Percentiles rank a stretch among this genome's conserved stretches.
phyloP scores from a whole-genome alignment of 2,888 invertebrate genomes.

The Pterostichus niger region DNA sequence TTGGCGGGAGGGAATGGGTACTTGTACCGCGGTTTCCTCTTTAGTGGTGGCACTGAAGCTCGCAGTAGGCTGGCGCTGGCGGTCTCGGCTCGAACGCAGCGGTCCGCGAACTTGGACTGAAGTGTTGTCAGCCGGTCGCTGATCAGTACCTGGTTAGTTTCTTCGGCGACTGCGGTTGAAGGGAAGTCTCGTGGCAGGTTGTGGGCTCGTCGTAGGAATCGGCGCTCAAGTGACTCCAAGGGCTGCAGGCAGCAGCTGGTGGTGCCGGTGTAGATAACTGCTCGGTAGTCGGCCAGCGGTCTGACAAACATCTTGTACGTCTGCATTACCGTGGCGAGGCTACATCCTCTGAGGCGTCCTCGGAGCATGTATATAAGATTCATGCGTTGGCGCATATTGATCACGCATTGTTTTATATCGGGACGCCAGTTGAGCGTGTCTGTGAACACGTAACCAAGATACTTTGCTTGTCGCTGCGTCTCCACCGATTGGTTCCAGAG shows the following conservation, averaged over 20 bases:
- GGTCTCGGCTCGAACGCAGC: too few species aligned
- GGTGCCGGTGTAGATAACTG: not conserved
- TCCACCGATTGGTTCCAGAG: not conserved
- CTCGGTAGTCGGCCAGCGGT: not conserved
- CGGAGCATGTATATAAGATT: too few species aligned
- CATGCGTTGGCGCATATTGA: not conserved
- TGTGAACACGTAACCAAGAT: not conserved
- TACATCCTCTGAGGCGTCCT: not conserved
- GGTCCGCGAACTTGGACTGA: too few species aligned
- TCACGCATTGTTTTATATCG: not conserved
- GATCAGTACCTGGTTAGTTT: too few species aligned
- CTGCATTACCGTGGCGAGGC: not conserved
- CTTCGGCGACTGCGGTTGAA: too few species aligned
- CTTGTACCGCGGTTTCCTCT: too few species aligned
- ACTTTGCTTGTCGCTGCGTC: too few species aligned
- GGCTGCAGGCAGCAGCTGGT: too few species aligned
- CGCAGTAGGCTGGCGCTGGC: too few species aligned
- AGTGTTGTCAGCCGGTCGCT: too few species aligned
- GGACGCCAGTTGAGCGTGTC: not conserved
- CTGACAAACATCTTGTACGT: slow-evolving; percentile 12
- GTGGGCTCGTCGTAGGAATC: not conserved
- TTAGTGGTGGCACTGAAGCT: too few species aligned
- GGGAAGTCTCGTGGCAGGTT: not conserved
- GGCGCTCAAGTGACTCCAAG: not conserved
- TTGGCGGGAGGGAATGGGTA: too few species aligned